Conservation (phyloP, 2,888 invertebrate species). For the Isotomurus palustris region DNA sequence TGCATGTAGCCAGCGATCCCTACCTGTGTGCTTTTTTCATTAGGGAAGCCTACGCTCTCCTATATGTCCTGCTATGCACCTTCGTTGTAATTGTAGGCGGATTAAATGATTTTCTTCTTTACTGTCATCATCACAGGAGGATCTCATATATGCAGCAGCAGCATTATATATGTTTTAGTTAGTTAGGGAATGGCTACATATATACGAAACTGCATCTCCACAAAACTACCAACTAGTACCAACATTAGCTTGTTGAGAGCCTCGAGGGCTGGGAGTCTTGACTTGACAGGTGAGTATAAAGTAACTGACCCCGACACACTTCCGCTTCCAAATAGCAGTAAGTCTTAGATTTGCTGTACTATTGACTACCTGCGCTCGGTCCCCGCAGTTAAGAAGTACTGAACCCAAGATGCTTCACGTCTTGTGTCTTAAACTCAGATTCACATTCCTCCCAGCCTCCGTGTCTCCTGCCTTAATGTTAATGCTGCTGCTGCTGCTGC, state of each 20-base stretch:
- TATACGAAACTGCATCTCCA: background rate
- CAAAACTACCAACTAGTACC: background rate
- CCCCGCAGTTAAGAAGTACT: background rate
- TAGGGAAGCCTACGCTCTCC: no score
- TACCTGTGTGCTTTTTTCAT: no score
- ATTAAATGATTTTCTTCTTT: background rate
- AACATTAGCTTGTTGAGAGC: no score
- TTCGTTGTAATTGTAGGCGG: background rate
- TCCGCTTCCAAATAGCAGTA: conserved; percentile 2
- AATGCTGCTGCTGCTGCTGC: no score
- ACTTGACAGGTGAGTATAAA: conserved; percentile 4
- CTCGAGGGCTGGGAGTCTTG: conserved; percentile 14
- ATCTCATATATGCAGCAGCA: no score
- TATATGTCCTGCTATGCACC: no score
- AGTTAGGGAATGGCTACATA: no score
- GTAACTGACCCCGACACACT: conserved; percentile 15
- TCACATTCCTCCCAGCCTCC: background rate
- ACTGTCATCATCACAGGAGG: background rate
- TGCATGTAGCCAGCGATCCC: no score
- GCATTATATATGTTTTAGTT: no score
- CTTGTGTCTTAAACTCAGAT: no score
- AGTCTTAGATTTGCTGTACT: background rate
- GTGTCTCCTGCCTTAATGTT: background rate
- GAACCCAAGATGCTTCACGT: no score
- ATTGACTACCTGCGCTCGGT: background rate